A percentile compares a stretch with the other conserved stretches of the same genome.
phyloP scores from a whole-genome alignment of 1,140 invertebrate species.

The Solenopsis invicta region DNA sequence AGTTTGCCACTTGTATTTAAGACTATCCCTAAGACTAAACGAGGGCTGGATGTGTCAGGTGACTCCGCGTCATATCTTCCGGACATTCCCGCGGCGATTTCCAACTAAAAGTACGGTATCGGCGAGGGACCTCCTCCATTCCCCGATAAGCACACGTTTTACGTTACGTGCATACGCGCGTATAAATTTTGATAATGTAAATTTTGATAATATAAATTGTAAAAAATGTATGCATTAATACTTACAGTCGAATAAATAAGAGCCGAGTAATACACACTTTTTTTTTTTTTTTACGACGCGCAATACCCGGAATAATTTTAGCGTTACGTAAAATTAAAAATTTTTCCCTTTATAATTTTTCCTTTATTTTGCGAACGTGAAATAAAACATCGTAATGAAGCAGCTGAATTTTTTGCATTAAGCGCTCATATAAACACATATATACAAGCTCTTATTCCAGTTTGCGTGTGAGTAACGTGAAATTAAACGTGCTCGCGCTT shows the following conservation, averaged over 20 bases:
- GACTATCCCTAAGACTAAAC: slow-evolving; percentile 47
- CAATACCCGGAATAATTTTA: neutral
- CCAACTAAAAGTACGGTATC: neutral
- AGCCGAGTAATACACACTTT: neutral
- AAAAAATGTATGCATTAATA: neutral
- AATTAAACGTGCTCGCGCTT: slow-evolving; percentile 6
- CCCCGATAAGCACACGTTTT: neutral
- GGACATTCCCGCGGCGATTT: neutral
- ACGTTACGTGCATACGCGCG: neutral
- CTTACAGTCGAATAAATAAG: neutral
- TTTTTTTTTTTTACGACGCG: neutral
- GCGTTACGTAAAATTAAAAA: slow-evolving; percentile 6
- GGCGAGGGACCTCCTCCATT: neutral
- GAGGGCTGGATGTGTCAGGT: slow-evolving; percentile 16
- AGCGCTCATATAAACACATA: slow-evolving; percentile 28
- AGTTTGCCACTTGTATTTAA: slow-evolving; percentile 61
- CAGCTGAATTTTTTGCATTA: slow-evolving; percentile 39
- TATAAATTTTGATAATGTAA: neutral
- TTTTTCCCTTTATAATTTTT: neutral
- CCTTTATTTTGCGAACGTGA: neutral
- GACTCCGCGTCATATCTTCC: slow-evolving; percentile 11
- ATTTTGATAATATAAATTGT: neutral
- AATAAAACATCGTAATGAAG: slow-evolving; percentile 28
- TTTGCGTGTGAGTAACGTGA: neutral
- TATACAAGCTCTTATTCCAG: neutral